A percentile compares a stretch with the other conserved stretches of the same genome.
These are phyloP conservation scores for Erithacus rubecula DNA, from an alignment of 2,797 vertebrate species.

Conservation along the genomic window DNA sequence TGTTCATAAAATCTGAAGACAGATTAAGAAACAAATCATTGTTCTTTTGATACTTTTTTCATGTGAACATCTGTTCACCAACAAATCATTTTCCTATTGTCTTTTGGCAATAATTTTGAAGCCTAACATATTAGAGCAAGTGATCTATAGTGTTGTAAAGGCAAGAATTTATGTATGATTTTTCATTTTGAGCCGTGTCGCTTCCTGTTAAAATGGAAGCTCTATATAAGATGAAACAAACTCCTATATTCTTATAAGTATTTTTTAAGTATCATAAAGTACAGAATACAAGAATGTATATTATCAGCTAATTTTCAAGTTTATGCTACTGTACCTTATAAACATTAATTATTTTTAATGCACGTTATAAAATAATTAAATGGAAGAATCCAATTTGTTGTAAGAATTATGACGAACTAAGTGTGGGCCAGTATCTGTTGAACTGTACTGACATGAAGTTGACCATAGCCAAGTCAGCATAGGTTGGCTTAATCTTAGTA, in stretches of 20 bases:
- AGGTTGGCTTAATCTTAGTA: neutral
- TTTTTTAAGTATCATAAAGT: neutral
- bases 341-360: neutral
- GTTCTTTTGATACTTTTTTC: neutral
- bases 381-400: neutral
- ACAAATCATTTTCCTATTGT: neutral
- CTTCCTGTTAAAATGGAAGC: neutral
- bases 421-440: neutral
- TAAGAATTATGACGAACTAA: neutral
- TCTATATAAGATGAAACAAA: neutral
- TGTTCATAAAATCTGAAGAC: neutral
- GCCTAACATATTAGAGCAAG: neutral
- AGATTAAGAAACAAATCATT: neutral
- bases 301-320: neutral
- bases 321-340: neutral
- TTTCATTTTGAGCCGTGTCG: neutral
- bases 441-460: neutral
- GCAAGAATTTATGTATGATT: neutral
- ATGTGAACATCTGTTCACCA: neutral
- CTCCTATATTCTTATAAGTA: neutral
- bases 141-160: neutral
- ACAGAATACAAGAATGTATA: neutral
- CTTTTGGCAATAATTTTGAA: conserved; percentile 4
- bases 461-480: neutral
- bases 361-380: neutral